These are phyloP conservation scores for Ceriagrion tenellum DNA, from an alignment of 2,888 invertebrate genomes.

Conservation along the genomic window DNA sequence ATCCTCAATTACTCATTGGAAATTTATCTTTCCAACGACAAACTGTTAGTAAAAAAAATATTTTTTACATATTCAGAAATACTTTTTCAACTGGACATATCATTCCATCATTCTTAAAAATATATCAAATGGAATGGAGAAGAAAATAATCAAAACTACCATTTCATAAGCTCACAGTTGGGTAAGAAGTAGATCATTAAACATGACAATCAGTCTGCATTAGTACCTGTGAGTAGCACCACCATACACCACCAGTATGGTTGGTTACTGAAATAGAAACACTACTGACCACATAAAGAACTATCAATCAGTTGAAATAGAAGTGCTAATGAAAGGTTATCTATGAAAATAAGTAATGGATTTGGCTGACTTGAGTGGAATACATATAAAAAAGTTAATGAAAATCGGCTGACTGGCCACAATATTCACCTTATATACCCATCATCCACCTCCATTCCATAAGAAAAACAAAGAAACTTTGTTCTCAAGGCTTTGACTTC, in stretches of 20 bases:
- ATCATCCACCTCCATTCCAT: background rate
- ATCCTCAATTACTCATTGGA: slow-evolving; percentile 47
- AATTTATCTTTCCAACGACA: slow-evolving; percentile 30
- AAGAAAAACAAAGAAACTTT: background rate
- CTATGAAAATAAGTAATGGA: background rate
- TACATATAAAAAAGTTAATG: background rate
- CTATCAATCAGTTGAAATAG: background rate
- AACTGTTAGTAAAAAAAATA: slow-evolving; percentile 43
- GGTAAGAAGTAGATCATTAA: background rate
- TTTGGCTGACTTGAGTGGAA: background rate
- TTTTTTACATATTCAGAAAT: slow-evolving; percentile 37
- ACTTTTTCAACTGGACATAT: slow-evolving; percentile 26
- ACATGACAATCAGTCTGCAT: slow-evolving; percentile 9
- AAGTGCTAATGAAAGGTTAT: background rate
- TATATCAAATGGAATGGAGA: slow-evolving; percentile 29
- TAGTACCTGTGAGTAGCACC: background rate
- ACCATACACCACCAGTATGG: background rate
- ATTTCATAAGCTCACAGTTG: slow-evolving; percentile 4
- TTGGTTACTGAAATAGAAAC: background rate
- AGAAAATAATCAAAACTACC: background rate
- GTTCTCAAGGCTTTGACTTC: background rate
- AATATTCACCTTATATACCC: background rate
- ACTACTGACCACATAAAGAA: background rate
- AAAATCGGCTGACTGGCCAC: slow-evolving; percentile 12
- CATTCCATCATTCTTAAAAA: slow-evolving; percentile 39